Base-by-base conservation (phyloP, 2,888 invertebrate genomes). In the Cosmia trapezina region DNA sequence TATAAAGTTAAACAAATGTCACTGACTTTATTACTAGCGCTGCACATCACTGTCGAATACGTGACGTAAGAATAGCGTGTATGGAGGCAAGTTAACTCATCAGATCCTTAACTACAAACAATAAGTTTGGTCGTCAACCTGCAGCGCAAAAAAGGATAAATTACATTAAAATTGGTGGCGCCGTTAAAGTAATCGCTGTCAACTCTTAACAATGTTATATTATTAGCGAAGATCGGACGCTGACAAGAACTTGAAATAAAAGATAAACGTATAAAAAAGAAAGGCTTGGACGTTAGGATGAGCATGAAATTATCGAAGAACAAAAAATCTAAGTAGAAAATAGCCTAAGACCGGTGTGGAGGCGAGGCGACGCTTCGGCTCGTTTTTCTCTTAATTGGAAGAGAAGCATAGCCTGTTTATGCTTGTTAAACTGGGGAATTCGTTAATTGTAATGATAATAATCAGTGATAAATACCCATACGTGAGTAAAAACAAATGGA, bases 301-400 rank as follows among this genome's bases (percentile, higher is more conserved):
- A 83, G 84, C 86, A 84, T 88, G 81, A 86, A 89, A 87, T 88
- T 87, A 89, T 87, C 84, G 71, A 80, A 70, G 83, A 86, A 83
- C 78, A 89, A 89, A 90, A 89, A 88, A 85, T 83, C 79, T 81
- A 81, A 82, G 76, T 77, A 85, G 84, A 88, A 86, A 87, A 87
- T 83, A 83, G 71, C 74, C 76, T 86, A 84, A 83, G 84, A 85
- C 84, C 84, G 86, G 82, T 86, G 84, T 79, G 70, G 83, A 81
- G 72, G 76, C 85, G 84, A 83, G 80, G 83, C 83, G 79, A 81
- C 76, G 83, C 73, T 76, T 73, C 73, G 80, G 79, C 81, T 88
- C 83, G 81, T 86, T 88, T 85, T 81, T 81, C 81, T 83, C 69
- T 81, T 85, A 85, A 86, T 86, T 86, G 85, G 81, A 83, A 81